Conservation (phyloP, 2,113 vertebrate genomes). For the Prietella phreatophila region DNA sequence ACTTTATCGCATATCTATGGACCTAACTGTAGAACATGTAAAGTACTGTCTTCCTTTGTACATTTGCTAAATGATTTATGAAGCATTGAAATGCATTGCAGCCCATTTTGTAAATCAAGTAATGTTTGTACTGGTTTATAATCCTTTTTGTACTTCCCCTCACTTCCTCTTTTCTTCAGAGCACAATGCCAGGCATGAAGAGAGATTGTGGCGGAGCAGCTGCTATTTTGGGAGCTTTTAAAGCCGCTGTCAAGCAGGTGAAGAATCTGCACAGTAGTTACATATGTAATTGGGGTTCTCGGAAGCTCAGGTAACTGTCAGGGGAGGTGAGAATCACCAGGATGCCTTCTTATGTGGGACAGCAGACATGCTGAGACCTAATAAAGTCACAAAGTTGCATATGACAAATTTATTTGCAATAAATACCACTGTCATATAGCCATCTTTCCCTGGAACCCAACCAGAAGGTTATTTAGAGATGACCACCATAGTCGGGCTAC, state of each 20-base stretch:
- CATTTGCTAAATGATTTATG: neutral
- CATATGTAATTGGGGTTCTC: neutral
- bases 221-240: conserved; percentile 92
- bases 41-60: neutral
- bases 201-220: conserved; percentile 96
- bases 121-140: neutral
- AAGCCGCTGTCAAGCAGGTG: conserved; percentile 91
- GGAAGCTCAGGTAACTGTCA: neutral
- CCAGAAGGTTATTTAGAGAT: neutral
- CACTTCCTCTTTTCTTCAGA: conserved; percentile 66
- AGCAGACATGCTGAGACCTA: neutral
- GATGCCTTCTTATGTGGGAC: neutral
- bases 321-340: neutral
- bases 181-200: conserved; percentile 98
- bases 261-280: conserved; percentile 21
- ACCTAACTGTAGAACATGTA: neutral
- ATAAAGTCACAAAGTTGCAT: neutral
- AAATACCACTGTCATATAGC: neutral
- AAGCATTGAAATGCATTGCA: neutral
- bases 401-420: neutral
- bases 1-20: neutral
- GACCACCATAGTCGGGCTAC: neutral
- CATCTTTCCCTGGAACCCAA: neutral
- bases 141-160: neutral
- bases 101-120: neutral